These are phyloP conservation scores for Hetaerina titia DNA, from an alignment of 2,888 invertebrate genomes.

Conservation along the genomic window DNA sequence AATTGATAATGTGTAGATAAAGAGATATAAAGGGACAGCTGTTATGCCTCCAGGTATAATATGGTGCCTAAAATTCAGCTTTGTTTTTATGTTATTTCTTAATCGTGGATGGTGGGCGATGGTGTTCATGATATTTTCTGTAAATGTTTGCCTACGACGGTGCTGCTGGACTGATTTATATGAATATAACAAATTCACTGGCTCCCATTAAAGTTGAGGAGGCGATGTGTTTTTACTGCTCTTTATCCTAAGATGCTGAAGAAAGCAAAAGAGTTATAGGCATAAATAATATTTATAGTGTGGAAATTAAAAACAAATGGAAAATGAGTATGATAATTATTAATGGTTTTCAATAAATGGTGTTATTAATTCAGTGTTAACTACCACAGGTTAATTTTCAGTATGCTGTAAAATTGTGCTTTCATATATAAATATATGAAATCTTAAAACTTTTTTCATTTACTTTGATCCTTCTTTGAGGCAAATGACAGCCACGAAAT, in stretches of 20 bases:
- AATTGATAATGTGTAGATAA: conserved; percentile 62
- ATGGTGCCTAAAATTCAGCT: conserved; percentile 64
- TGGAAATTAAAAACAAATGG: conserved; percentile 65
- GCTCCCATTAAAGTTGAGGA: conserved; percentile 49
- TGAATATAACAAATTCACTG: conserved; percentile 53
- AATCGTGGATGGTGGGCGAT: conserved; percentile 48
- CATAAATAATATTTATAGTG: conserved; percentile 60
- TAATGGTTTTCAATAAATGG: conserved; percentile 68
- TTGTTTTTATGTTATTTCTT: conserved; percentile 66
- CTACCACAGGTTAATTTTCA: conserved; percentile 68
- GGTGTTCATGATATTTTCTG: conserved; percentile 67
- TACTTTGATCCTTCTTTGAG: conserved; percentile 17
- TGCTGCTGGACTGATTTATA: conserved; percentile 68
- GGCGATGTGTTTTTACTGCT: conserved; percentile 65
- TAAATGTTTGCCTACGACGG: conserved; percentile 68
- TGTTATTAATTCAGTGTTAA: conserved; percentile 68
- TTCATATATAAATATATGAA: conserved; percentile 69
- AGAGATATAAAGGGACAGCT: conserved; percentile 39
- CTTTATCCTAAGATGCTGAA: conserved; percentile 64
- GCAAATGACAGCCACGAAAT: background rate
- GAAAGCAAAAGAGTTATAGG: conserved; percentile 56
- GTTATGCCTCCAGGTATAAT: conserved; percentile 62
- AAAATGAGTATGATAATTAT: conserved; percentile 66
- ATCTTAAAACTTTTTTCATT: conserved; percentile 52
- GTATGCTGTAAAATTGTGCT: conserved; percentile 68